Evolutionary conservation across 2,888 invertebrate species (phyloP), one percentile per base, ranked within the genome.

Genomic region (Ormyrus rosae): DNA sequence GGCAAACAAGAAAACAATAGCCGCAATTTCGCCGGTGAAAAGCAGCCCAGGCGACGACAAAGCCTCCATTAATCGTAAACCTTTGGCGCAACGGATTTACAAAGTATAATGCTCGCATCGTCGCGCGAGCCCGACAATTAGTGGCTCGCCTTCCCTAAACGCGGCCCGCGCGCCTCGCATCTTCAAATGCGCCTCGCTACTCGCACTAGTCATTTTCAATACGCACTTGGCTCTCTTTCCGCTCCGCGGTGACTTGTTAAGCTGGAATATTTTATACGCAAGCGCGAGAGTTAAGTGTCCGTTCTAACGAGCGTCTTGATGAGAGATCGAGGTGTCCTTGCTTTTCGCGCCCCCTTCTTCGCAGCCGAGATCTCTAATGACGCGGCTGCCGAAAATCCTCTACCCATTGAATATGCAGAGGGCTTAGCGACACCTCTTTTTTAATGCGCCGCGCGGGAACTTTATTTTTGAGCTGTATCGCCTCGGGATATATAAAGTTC

Each of bases 271-370:
- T 64, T 70, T 64, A 70, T 64, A 78, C 74, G 63, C 69, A 19
- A 63, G n/a, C 46, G 76, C 56, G 8, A 13, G 48, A 56, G 53
- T 77, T 61, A 64, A 82, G 82, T 76, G 76, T 76, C 81, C 79
- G 76, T 78, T 77, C 79, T 82, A 82, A 82, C 82, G 82, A 82
- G 82, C 76, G 74, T 82, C 82, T 82, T 82, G 79, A 82, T 79
- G 82, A 82, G 80, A 75, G 82, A 13, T 58, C 69, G 79, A 76
- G 72, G 58, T 79, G 70, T 82, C 81, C 81, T 79, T 73, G 72
- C 77, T 79, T 64, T 34, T 34, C 34, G 34, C 34, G 34, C 34
- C 4, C 34, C 34, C 34, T 34, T 34, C 34, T 34, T 34, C 34
- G 4, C 34, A 34, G 34, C 34, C 34, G 34, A 4, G 3, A 34